Conservation (phyloP, 2,113 vertebrate genomes). For the Dasyprocta punctata region DNA sequence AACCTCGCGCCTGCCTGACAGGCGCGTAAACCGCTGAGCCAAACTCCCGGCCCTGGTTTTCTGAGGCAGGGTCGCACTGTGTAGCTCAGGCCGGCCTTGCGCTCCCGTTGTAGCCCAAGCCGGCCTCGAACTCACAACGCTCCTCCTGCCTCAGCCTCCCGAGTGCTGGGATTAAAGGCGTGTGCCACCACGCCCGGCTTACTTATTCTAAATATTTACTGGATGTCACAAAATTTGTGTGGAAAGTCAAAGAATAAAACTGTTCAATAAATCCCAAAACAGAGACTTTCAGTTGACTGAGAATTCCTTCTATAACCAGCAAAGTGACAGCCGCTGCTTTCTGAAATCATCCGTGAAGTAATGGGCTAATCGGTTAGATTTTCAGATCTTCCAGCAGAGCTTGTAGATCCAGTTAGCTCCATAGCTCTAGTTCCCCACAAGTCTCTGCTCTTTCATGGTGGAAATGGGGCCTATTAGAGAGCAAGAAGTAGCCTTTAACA, state of each 20-base stretch:
- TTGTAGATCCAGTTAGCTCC: background rate
- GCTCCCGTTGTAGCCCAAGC: no score
- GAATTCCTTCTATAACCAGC: background rate
- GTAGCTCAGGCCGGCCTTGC: no score
- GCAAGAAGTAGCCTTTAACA: conserved; percentile 46
- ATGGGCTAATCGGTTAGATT: background rate
- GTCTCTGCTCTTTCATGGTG: background rate
- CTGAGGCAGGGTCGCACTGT: no score
- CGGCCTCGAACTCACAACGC: no score
- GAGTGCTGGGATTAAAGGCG: no score
- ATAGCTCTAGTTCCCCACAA: background rate
- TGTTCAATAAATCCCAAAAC: background rate
- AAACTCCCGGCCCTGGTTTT: no score
- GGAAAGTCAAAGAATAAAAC: conserved; percentile 43
- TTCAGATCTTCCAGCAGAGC: conserved; percentile 28
- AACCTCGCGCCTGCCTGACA: no score
- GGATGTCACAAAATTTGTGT: conserved; percentile 18
- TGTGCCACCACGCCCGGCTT: no score
- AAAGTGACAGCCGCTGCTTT: conserved; percentile 30
- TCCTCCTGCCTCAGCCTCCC: no score
- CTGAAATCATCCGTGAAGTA: background rate
- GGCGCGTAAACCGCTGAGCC: no score
- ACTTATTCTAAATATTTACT: background rate
- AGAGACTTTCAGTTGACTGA: background rate
- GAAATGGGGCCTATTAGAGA: conserved; percentile 42